These are phyloP conservation scores for Pimpla rufipes DNA, from an alignment of 2,888 invertebrate species.

Conservation along the genomic window DNA sequence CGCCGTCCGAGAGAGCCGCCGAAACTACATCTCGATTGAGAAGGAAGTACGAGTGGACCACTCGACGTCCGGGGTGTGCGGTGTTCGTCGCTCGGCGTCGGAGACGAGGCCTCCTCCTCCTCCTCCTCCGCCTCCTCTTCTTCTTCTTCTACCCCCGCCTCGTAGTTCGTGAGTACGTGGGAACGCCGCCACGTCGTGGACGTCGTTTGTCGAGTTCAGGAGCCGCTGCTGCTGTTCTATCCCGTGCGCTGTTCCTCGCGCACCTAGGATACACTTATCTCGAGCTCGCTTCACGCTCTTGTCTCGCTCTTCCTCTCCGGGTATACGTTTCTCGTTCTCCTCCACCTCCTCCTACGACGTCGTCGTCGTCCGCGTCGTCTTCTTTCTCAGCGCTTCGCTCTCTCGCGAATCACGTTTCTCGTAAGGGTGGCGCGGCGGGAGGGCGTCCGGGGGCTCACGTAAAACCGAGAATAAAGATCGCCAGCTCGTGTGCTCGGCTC, in stretches of 20 bases:
- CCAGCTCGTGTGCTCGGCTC: slow-evolving; percentile 54
- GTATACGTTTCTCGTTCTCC: slow-evolving; percentile 57
- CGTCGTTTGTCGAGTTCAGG: slow-evolving; percentile 64
- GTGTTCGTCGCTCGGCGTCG: slow-evolving; percentile 20
- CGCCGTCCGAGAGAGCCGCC: slow-evolving; percentile 42
- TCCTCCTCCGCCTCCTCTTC: too few relatives aligned
- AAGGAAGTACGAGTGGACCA: slow-evolving; percentile 35
- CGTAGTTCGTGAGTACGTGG: slow-evolving; percentile 65
- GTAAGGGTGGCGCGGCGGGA: slow-evolving; percentile 49
- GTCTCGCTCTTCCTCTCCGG: not conserved
- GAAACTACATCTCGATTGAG: slow-evolving; percentile 62
- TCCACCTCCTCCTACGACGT: not conserved
- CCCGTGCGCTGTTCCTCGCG: slow-evolving; percentile 3
- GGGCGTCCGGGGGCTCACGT: slow-evolving; percentile 60
- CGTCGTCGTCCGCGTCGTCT: not conserved
- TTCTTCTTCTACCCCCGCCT: not conserved
- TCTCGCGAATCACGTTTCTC: slow-evolving; percentile 70
- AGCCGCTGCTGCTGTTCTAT: too few relatives aligned
- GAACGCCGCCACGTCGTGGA: slow-evolving; percentile 63
- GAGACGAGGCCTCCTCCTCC: slow-evolving; percentile 18
- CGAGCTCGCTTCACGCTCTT: slow-evolving; percentile 36
- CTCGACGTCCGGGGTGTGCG: slow-evolving; percentile 33
- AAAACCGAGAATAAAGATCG: slow-evolving; percentile 71
- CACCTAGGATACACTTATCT: slow-evolving; percentile 64
- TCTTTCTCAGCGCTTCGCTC: slow-evolving; percentile 9